Base-by-base conservation (phyloP, 2,888 invertebrate genomes). In the Zygogramma bicolorata region DNA sequence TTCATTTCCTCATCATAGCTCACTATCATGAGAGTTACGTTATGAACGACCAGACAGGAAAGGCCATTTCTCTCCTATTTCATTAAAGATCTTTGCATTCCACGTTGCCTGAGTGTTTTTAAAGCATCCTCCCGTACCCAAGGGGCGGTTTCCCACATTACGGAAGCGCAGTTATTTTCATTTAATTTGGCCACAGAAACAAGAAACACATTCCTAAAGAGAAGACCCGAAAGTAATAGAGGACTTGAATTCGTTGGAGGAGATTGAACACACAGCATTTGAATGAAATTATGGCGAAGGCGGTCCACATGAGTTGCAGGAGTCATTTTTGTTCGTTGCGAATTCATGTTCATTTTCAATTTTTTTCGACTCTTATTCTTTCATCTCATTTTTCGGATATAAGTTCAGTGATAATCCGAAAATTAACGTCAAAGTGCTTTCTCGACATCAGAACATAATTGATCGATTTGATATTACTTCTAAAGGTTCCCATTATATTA, bases 151-250 rank as follows among this genome's bases (percentile, higher is more conserved):
- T 68, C 38, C 42, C 69, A 69, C 69, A 65, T 59, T n/a, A 70
- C 65, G 42, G 63, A 18, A 38, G 34, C 46, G 18, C 31, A 58
- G 65, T 70, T 59, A 70, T 70, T 70, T 69, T 59, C 69, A 70
- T 70, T 70, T 59, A 70, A 70, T 70, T 70, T 57, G 59, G 42
- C 69, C 69, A 42, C 65, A 65, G 65, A 65, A 65, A 53, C 53
- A 53, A 22, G 27, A 27, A 53, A 53, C 22, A 53, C 53, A 53
- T 53, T 53, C 25, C 53, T 4, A 53, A 27, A 53, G 53, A n/a
- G 13, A 7, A n/a, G n/a, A 53, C 53, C 13, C 13, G 6, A n/a
- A 27, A 53, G 15, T 53, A 25, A 53, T 25, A 25, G n/a, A 13
- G 53, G 20, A 25, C 25, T 1, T 5, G n/a, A 53, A 53, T 53